Base-by-base conservation (phyloP, 2,797 vertebrate genomes). In the Nothura maculosa region DNA sequence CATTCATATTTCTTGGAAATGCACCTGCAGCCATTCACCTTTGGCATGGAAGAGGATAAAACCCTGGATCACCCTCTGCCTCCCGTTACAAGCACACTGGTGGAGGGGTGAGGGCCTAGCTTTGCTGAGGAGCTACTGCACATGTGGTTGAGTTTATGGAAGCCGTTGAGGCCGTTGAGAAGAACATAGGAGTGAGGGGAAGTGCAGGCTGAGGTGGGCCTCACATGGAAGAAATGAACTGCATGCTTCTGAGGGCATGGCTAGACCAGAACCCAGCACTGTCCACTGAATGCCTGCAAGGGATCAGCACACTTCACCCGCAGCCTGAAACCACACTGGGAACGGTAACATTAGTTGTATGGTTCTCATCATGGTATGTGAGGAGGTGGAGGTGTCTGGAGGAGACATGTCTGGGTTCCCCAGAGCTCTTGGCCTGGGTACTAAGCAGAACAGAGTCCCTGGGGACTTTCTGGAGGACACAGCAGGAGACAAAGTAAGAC, bases 81-180 rank as follows among this genome's bases (percentile, higher is more conserved):
- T 16, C 30, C 32, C 22, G 9, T 57, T 19, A 4, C 4, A 27
- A 0, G 1, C 16, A 6, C 47, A 24, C 15, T 76, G 54, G 30
- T 0, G 24, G 6, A 90, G 32, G 27, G 57, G 18, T 55, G n/a
- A 14, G 48, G 38, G 76, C 38, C 24, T 42, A 68, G 76, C 54
- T 75, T 62, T 5, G 8, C 34, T 0, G 0, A 70, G 64, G 22
- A 63, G 55, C 7, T 2, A 0, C n/a, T 13, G 30, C n/a, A 15
- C 28, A 4, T 1, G 1, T 5, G 42, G 16, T 19, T 62, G 36
- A 11, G 34, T 58, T 85, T 91, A 2, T 1, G 17, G 62, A 42
- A 45, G 57, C 30, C 9, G 6, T 24, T 36, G 57, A 38, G 45
- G 81, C 0, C 1, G 40, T 47, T n/a, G 79, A 85, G 63, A 86